Evolutionary conservation across 1,140 invertebrate species (phyloP), one percentile per base, ranked within the genome.

Genomic region (Portunus trituberculatus): DNA sequence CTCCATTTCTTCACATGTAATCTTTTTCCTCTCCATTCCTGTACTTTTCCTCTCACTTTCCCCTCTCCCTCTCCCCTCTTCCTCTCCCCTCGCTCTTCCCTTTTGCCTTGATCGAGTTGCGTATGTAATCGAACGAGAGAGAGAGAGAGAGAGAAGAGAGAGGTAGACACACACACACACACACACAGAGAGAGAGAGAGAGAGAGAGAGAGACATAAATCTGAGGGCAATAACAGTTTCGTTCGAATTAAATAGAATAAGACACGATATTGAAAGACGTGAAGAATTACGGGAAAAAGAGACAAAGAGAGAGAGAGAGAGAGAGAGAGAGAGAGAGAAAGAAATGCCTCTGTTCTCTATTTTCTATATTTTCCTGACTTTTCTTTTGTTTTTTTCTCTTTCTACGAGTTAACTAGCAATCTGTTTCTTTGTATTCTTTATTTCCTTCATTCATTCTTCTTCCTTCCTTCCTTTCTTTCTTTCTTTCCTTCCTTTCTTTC

Each of bases 91-190:
- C 46, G 14, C 46, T 28, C 46, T 67, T 48, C 28, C 46, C 29
- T 48, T 67, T 28, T 46, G 16, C 29, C 45, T 31, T 28, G n/a
- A 76, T 76, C 16, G 20, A 25, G 20, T 76, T n/a, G 12, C 20
- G 45, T 14, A 20, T 52, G 28, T 88, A 28, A 32, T 31, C 12
- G 86, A 88, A 28, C 28, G 29, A 88, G 86, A 88, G 86, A 88
- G 86, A 88, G 86, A 88, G 86, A 88, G 86, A 88, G 90, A 91
- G 90, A 52, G 90, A 91, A 67, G 67, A 76, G 67, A 76, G 67
- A 76, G 67, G n/a, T 8, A 76, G 67, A 76, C 10, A 76, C 10
- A 76, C 10, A 76, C 10, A 76, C 10, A 76, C 10, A 76, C 10
- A 76, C 10, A 76, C 10, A 76, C 10, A 76, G 67, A 76, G n/a